phyloP scores from a whole-genome alignment of 2,113 vertebrate genomes.

The Varanus salvator region DNA sequence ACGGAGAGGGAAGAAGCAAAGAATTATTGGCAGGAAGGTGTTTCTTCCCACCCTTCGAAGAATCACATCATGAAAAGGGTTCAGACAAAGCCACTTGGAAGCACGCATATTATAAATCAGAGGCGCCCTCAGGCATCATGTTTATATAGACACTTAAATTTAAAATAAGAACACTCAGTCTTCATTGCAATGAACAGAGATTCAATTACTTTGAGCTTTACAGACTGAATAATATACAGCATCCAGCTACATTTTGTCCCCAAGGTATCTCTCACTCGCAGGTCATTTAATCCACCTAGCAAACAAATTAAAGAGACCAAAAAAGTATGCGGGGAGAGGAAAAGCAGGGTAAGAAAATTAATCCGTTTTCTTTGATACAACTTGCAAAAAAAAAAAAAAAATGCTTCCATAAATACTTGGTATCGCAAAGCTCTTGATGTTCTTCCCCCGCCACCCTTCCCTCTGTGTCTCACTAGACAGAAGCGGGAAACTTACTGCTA shows the following conservation, averaged over 20 bases:
- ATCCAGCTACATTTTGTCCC: conserved; percentile 71
- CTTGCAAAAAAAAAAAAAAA: conserved; percentile 50
- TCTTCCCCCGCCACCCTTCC: not conserved
- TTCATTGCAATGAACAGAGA: conserved; percentile 72
- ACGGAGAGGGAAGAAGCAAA: conserved; percentile 13
- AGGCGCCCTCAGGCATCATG: conserved; percentile 70
- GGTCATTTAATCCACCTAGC: conserved; percentile 75
- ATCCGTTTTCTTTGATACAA: conserved; percentile 59
- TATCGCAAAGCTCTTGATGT: not conserved
- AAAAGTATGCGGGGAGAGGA: conserved; percentile 52
- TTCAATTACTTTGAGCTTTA: conserved; percentile 77
- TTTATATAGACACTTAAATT: conserved; percentile 79
- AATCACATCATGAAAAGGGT: conserved; percentile 70
- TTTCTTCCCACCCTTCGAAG: conserved; percentile 49
- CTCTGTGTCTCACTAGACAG: conserved; percentile 49
- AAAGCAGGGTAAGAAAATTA: conserved; percentile 60
- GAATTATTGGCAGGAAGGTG: conserved; percentile 61
- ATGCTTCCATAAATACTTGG: conserved; percentile 27
- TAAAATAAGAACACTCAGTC: conserved; percentile 78
- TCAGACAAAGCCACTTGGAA: conserved; percentile 67
- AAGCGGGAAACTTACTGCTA: conserved; percentile 61
- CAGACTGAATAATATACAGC: conserved; percentile 70
- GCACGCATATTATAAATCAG: conserved; percentile 68
- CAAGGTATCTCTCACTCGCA: conserved; percentile 71
- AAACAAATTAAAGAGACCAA: conserved; percentile 66